Conservation (phyloP, 2,113 vertebrate genomes). For the Chloebia gouldiae region DNA sequence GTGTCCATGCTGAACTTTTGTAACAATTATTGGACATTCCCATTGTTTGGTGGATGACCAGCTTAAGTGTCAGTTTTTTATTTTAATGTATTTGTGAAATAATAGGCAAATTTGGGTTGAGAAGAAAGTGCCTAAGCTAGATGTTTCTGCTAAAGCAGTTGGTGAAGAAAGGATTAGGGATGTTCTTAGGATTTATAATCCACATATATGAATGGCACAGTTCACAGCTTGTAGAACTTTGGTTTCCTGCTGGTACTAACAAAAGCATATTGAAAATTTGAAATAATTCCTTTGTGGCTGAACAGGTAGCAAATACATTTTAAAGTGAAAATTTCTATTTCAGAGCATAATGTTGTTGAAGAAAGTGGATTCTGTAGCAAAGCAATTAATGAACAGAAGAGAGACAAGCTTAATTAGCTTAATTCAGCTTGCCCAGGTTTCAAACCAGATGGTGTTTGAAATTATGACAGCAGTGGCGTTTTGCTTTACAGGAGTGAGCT, state of each 20-base stretch:
- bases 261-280: not conserved
- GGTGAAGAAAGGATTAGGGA: not conserved
- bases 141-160: not conserved
- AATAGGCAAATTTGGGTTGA: not conserved
- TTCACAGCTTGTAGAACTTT: not conserved
- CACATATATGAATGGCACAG: not conserved
- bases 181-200: not conserved
- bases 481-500: not conserved
- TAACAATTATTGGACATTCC: not conserved
- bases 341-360: not conserved
- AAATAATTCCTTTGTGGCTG: not conserved
- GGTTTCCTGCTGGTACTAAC: not conserved
- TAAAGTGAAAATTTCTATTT: not conserved
- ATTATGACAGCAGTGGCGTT: not conserved
- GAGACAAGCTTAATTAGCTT: not conserved
- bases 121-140: not conserved
- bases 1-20: not conserved
- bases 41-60: not conserved
- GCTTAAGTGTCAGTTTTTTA: not conserved
- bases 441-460: conserved; percentile 10
- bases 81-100: not conserved
- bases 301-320: not conserved
- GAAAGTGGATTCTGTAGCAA: not conserved
- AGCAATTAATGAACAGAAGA: conserved; percentile 1
- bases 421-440: conserved; percentile 21